Evolutionary conservation across 92 coral and sea anemone genomes (phyloP).

Genomic region (Umimayanthus chanpuru): DNA sequence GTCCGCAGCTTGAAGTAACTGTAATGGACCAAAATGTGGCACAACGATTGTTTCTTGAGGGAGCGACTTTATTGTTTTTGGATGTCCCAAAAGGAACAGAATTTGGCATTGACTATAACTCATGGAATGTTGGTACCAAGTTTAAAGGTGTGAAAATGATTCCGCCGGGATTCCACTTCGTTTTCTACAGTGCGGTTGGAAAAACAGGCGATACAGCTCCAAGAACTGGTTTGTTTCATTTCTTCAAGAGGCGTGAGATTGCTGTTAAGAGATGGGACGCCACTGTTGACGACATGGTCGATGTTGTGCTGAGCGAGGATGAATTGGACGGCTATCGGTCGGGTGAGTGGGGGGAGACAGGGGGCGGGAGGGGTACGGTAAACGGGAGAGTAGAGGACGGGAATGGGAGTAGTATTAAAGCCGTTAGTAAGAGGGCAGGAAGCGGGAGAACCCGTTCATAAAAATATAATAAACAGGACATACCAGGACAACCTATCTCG

Average conservation of each 20-base stretch:
- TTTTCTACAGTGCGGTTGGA: conserved; percentile 83
- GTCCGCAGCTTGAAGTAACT: too few species aligned
- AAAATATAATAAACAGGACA: too few species aligned
- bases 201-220: conserved; percentile 87
- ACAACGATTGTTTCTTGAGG: conserved; percentile 71
- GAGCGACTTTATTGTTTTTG: conserved; percentile 70
- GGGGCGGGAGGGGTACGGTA: too few species aligned
- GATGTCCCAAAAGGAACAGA: conserved; percentile 91
- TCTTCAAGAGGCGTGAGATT: conserved; percentile 64
- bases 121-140: conserved; percentile 87
- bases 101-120: conserved; percentile 91
- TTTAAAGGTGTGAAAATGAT: conserved; percentile 97
- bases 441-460: too few species aligned
- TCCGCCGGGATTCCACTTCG: conserved; percentile 93
- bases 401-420: too few species aligned
- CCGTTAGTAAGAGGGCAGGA: too few species aligned
- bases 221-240: conserved; percentile 88
- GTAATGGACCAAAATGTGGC: conserved; percentile 88
- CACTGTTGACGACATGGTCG: conserved; percentile 73
- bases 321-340: conserved; percentile 65
- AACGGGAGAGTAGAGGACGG: too few species aligned
- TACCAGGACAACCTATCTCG: too few species aligned
- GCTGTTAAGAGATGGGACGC: conserved; percentile 84
- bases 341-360: conserved; percentile 52
- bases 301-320: conserved; percentile 63